Percentiles rank a stretch among this genome's conserved stretches.
These are phyloP conservation scores for Empis stercorea DNA, from an alignment of 2,888 invertebrate genomes.

Conservation along the genomic window DNA sequence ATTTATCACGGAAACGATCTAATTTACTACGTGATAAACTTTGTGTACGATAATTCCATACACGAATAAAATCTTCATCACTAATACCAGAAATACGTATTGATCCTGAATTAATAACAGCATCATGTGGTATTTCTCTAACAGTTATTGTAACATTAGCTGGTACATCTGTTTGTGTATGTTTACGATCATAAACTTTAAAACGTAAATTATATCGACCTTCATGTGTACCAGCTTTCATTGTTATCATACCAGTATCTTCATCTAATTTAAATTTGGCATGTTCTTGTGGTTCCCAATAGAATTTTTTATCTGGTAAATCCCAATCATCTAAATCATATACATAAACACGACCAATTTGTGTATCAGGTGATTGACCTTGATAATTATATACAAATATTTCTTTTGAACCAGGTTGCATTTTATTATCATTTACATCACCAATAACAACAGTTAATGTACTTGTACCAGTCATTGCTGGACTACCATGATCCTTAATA, in stretches of 20 bases:
- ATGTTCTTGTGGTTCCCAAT: constrained; percentile 81
- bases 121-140: constrained; percentile 88
- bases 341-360: constrained; percentile 91
- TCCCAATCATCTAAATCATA: constrained; percentile 99
- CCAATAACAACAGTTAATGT: constrained; percentile 94
- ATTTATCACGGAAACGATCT: constrained; percentile 77
- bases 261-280: constrained; percentile 78
- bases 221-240: constrained; percentile 84
- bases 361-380: constrained; percentile 79
- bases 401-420: constrained; percentile 94
- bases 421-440: constrained; percentile 96
- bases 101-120: constrained; percentile 90
- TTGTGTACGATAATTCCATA: constrained; percentile 85
- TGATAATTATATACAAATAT: constrained; percentile 96
- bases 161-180: constrained; percentile 87
- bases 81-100: constrained; percentile 85
- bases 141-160: constrained; percentile 95
- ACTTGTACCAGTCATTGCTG: constrained; percentile 93
- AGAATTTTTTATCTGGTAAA: constrained; percentile 91
- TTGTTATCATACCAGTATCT: constrained; percentile 89
- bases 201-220: constrained; percentile 71
- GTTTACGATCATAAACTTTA: constrained; percentile 86
- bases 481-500: constrained; percentile 92
- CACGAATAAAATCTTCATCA: constrained; percentile 90
- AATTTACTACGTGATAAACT: constrained; percentile 75